Evolutionary conservation across 2,113 vertebrate species (phyloP).

Genomic region (Podilymbus podiceps): DNA sequence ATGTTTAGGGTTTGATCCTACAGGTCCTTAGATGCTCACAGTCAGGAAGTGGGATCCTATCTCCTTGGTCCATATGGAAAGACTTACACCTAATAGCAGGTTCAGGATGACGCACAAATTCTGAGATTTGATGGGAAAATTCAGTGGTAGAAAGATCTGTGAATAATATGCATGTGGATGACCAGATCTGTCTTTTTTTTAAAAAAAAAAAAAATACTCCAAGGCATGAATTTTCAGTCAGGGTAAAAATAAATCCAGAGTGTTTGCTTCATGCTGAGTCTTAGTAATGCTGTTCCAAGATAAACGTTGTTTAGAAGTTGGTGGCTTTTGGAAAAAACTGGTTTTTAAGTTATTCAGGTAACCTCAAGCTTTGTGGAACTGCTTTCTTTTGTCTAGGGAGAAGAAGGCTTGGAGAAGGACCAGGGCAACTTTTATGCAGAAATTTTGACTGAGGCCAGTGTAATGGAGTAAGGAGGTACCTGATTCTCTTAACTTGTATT

Average conservation of each 20-base stretch:
- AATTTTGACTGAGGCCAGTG: not conserved
- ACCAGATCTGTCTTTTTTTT: not conserved
- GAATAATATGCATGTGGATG: not conserved
- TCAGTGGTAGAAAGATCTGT: not conserved
- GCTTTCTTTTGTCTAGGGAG: not conserved
- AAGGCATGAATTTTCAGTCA: not conserved
- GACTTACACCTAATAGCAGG: not conserved
- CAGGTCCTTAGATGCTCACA: not conserved
- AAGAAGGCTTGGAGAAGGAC: not conserved
- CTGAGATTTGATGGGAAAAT: not conserved
- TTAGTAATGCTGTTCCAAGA: constrained; percentile 1
- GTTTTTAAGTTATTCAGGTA: not conserved
- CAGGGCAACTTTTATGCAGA: not conserved
- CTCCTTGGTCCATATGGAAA: not conserved
- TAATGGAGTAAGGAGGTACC: not conserved
- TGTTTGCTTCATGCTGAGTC: not conserved
- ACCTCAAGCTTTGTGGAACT: not conserved
- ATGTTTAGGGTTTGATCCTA: not conserved
- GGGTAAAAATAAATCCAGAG: constrained; percentile 8
- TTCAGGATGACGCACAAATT: not conserved
- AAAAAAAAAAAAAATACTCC: not conserved
- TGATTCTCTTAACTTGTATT: not conserved
- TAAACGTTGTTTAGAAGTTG: not conserved
- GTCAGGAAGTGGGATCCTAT: not conserved
- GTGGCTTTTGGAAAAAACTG: not conserved